phyloP scores from a whole-genome alignment of 2,797 vertebrate genomes.

The Micromesistius poutassou region DNA sequence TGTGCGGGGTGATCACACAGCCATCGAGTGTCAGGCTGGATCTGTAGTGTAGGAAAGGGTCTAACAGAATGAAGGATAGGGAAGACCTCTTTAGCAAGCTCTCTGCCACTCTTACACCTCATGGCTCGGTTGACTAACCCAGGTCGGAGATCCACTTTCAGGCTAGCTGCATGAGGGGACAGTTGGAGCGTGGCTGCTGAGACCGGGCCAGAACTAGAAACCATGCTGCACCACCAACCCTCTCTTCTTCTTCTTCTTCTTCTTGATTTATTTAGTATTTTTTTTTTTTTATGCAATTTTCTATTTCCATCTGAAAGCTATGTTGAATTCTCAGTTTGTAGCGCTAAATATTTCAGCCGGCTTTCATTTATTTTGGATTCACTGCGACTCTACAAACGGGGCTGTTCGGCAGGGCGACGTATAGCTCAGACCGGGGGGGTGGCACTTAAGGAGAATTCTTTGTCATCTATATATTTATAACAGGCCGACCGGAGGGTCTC shows the following conservation, averaged over 20 bases:
- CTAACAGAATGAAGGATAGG: neutral
- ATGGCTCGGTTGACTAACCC: neutral
- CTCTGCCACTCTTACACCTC: neutral
- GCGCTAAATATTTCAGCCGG: conserved; percentile 71
- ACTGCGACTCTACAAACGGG: conserved; percentile 35
- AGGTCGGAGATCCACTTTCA: neutral
- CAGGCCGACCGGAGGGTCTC: conserved; percentile 54
- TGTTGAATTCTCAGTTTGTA: conserved; percentile 77
- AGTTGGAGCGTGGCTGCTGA: neutral
- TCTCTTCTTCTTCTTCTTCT: neutral
- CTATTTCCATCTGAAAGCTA: conserved; percentile 60
- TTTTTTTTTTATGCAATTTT: conserved; percentile 53
- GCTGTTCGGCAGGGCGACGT: conserved; percentile 49
- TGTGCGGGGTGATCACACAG: neutral
- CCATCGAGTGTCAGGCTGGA: neutral
- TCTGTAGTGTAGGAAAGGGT: neutral
- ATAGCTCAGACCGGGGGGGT: conserved; percentile 45
- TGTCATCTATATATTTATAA: conserved; percentile 71
- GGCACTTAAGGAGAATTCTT: conserved; percentile 58
- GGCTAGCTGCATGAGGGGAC: neutral
- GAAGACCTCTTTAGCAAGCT: neutral
- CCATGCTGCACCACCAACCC: neutral
- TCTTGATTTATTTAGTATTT: neutral
- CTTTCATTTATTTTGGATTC: conserved; percentile 74
- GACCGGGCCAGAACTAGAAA: neutral